phyloP scores from a whole-genome alignment of 2,797 vertebrate genomes.

The Macropus fuliginosus region DNA sequence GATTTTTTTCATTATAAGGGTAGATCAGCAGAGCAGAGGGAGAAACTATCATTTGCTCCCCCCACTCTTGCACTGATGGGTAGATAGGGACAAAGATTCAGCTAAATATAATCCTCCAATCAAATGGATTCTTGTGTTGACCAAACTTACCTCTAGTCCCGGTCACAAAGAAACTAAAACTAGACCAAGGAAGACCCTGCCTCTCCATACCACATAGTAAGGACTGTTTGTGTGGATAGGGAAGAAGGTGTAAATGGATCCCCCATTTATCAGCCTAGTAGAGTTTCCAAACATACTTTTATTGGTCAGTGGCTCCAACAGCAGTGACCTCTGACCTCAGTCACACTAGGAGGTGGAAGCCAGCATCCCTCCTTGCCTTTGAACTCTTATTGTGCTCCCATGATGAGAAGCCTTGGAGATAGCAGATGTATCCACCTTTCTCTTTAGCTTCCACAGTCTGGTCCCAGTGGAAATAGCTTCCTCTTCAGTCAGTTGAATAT shows the following conservation, averaged over 20 bases:
- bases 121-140: constrained; percentile 73
- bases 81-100: constrained; percentile 62
- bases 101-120: constrained; percentile 73
- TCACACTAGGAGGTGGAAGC: constrained; percentile 86
- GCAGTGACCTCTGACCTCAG: constrained; percentile 88
- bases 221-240: constrained; percentile 81
- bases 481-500: not conserved
- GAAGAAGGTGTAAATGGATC: constrained; percentile 89
- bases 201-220: constrained; percentile 72
- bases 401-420: constrained; percentile 71
- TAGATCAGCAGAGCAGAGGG: not conserved
- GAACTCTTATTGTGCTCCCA: constrained; percentile 84
- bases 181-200: constrained; percentile 64
- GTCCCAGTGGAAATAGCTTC: not conserved
- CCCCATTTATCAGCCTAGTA: constrained; percentile 86
- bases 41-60: not conserved
- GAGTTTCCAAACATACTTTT: constrained; percentile 88
- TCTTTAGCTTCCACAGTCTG: not conserved
- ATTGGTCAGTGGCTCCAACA: constrained; percentile 89
- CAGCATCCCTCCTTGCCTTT: constrained; percentile 87
- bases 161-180: constrained; percentile 57
- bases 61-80: not conserved
- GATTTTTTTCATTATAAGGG: not conserved
- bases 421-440: constrained; percentile 44
- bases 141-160: constrained; percentile 33